Evolutionary conservation across 2,888 invertebrate genomes (phyloP), one percentile per base, ranked within the genome.

Genomic region (Automeris io): DNA sequence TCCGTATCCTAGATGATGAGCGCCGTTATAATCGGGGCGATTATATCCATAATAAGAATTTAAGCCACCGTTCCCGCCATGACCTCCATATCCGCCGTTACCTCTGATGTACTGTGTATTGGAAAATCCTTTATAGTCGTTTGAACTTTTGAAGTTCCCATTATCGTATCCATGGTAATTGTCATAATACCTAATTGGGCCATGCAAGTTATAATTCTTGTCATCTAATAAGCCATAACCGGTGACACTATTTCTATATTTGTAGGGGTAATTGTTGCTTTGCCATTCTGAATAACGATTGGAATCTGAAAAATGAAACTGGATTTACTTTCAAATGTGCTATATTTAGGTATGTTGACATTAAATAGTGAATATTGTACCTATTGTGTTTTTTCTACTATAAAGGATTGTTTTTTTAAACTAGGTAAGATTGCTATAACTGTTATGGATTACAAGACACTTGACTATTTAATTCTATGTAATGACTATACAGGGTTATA

Each of bases 41-140:
- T 83, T 88, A 61, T 90, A 90, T 5, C 90, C 90, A 32, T 77
- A 82, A 56, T 90, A 90, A 21, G 90, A 89, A 35, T 63, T 75
- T 0, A 89, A 61, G 13, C 90, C 90, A 22, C 90, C 90, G 63
- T 89, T 90, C 51, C 90, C 90, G 39, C 88, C 85, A 46, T 88
- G 88, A 2, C 90, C 90, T 1, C 89, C 90, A 50, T 90, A 89
- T 2, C 90, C 88, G 2, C 76, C 78, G 36, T 74, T 63, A 2
- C 74, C 80, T 1, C 41, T 41, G 33, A 54, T 45, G 23, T 24
- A 18, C 9, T 24, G 22, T 13, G 16, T 22, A 24, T 37, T 13
- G 16, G 21, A 19, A 18, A 31, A 34, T 11, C 34, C 33, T 5
- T 37, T 43, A 2, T 52, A 45, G 5, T 33, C 42, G 8, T 38